phyloP scores from a whole-genome alignment of 2,888 invertebrate species.

The Leucophora obtusa region DNA sequence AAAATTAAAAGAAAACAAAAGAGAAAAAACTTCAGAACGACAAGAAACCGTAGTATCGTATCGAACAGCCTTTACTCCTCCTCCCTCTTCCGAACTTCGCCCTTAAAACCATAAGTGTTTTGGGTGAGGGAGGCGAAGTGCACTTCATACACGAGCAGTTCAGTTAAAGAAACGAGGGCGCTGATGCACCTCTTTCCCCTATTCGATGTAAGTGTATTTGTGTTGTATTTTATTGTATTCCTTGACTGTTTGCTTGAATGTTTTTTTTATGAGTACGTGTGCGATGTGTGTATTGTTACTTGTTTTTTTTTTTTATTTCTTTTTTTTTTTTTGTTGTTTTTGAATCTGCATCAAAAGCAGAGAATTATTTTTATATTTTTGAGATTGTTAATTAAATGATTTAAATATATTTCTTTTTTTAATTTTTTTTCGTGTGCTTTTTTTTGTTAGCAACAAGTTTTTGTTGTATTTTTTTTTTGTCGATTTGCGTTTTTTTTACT shows the following conservation, averaged over 20 bases:
- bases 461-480: slow-evolving; percentile 31
- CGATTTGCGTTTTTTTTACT: slow-evolving; percentile 32
- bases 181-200: slow-evolving; percentile 60
- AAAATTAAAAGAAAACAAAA: background rate
- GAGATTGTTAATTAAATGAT: slow-evolving; percentile 5
- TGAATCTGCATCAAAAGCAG: slow-evolving; percentile 43
- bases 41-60: background rate
- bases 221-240: slow-evolving; percentile 27
- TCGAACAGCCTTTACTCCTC: slow-evolving; percentile 6
- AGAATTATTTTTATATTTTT: slow-evolving; percentile 21
- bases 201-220: slow-evolving; percentile 58
- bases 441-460: slow-evolving; percentile 62
- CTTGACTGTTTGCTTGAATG: slow-evolving; percentile 40
- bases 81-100: slow-evolving; percentile 48
- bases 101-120: slow-evolving; percentile 51
- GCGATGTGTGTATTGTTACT: slow-evolving; percentile 16
- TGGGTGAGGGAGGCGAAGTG: slow-evolving; percentile 61
- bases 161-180: slow-evolving; percentile 65
- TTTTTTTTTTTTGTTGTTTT: slow-evolving; percentile 35
- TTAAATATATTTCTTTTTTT: slow-evolving; percentile 21
- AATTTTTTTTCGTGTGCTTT: slow-evolving; percentile 45
- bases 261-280: background rate
- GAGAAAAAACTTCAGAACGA: background rate
- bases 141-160: slow-evolving; percentile 61
- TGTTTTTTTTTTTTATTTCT: background rate